A percentile compares a stretch with the other conserved stretches of the same genome.
Conservation (phyloP, 1,140 invertebrate species). For the Drosophila sucinea region DNA sequence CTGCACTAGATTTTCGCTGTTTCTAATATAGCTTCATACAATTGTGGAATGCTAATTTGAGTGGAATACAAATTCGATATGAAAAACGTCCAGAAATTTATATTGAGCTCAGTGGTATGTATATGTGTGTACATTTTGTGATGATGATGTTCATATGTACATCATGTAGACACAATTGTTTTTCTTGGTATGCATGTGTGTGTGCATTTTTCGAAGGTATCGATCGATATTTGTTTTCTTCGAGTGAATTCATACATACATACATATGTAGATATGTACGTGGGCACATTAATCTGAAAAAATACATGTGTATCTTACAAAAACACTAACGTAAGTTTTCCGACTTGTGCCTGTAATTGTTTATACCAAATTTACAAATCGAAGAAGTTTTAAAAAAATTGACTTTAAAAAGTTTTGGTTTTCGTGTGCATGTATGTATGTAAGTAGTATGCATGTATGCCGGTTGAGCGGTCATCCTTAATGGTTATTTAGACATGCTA, state of each 20-base stretch:
- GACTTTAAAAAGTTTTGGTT: too few species aligned
- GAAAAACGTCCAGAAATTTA: not conserved
- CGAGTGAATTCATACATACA: conserved; percentile 1
- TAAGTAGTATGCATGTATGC: not conserved
- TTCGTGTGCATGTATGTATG: not conserved
- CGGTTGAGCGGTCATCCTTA: too few species aligned
- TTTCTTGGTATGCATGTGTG: conserved; percentile 1
- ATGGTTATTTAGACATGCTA: too few species aligned
- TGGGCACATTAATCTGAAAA: not conserved
- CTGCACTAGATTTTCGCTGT: conserved; percentile 4
- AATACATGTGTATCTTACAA: not conserved
- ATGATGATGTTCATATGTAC: not conserved
- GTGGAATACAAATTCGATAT: not conserved
- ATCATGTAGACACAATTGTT: conserved; percentile 8
- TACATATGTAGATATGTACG: not conserved
- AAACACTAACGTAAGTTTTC: not conserved
- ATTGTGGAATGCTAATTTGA: not conserved
- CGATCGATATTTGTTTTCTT: conserved; percentile 14
- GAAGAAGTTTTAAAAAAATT: too few species aligned
- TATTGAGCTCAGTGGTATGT: conserved; percentile 4
- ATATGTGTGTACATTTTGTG: not conserved
- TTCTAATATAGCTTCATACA: not conserved
- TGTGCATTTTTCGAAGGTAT: conserved; percentile 17
- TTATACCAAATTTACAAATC: too few species aligned
- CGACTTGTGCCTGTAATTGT: too few species aligned